Percentiles rank a stretch among this genome's conserved stretches.
Conservation (phyloP, 1,140 invertebrate species). For the Orussus abietinus region DNA sequence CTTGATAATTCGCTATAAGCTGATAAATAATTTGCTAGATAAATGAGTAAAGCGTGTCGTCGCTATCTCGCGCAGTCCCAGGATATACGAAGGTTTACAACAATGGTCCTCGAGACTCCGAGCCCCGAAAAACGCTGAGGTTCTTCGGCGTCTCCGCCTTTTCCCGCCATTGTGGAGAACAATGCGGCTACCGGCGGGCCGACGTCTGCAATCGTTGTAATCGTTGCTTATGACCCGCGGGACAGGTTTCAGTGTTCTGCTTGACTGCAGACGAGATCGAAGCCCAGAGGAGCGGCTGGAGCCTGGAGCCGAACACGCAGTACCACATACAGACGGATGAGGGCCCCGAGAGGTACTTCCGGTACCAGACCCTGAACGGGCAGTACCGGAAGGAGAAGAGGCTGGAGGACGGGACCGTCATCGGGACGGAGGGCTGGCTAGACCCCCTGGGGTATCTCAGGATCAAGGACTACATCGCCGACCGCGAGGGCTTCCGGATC, state of each 20-base stretch:
- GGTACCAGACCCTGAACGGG: constrained; percentile 82
- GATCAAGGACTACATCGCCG: constrained; percentile 83
- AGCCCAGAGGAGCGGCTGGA: constrained; percentile 56
- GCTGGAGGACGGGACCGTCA: constrained; percentile 74
- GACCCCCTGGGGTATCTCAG: constrained; percentile 76
- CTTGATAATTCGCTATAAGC: no score
- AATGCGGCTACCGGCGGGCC: no score
- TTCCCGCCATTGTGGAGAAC: no score
- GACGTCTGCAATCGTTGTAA: no score
- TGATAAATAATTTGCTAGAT: no score
- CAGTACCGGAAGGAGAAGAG: constrained; percentile 85
- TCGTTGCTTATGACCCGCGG: no score
- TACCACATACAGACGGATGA: constrained; percentile 92
- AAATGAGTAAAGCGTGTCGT: no score
- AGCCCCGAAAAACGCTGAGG: no score
- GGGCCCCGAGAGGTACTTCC: constrained; percentile 78
- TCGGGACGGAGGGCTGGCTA: constrained; percentile 67
- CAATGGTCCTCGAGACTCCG: no score
- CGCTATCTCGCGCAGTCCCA: no score
- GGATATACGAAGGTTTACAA: no score
- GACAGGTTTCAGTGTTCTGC: constrained; percentile 41
- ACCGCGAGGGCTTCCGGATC: constrained; percentile 74
- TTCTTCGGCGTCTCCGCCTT: no score
- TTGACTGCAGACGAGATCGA: constrained; percentile 42
- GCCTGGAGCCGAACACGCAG: constrained; percentile 60